Evolutionary conservation across 1,140 invertebrate genomes (phyloP).

Genomic region (Chlorops oryzae): DNA sequence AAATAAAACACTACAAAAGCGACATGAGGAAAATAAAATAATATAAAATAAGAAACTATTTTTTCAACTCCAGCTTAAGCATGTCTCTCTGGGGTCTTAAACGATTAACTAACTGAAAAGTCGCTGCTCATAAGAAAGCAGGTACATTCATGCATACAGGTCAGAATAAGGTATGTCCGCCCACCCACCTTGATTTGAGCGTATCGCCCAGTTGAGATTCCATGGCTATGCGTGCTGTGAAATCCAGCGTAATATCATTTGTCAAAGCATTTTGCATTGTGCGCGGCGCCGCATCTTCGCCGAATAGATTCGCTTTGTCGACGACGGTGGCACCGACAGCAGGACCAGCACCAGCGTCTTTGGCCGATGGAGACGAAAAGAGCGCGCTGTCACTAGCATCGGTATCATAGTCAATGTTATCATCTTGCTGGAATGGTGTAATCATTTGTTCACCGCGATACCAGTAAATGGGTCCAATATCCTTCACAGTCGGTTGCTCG

Average conservation of each 20-base stretch:
- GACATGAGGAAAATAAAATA: too few relatives aligned
- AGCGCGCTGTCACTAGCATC: too few relatives aligned
- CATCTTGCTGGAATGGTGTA: conserved; percentile 39
- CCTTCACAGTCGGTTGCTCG: conserved; percentile 70
- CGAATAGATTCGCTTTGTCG: too few relatives aligned
- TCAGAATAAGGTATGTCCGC: not conserved
- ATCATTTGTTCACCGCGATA: conserved; percentile 58
- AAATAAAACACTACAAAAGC: too few relatives aligned
- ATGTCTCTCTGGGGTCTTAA: too few relatives aligned
- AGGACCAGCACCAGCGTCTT: not conserved
- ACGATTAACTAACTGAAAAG: too few relatives aligned
- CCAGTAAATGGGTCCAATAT: conserved; percentile 76
- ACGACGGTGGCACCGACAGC: conserved; percentile 3
- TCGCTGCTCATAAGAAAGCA: too few relatives aligned
- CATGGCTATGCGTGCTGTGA: conserved; percentile 39
- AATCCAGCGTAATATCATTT: conserved; percentile 34
- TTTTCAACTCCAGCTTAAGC: too few relatives aligned
- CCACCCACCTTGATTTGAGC: conserved; percentile 35
- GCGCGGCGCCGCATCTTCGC: too few relatives aligned
- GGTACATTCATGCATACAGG: too few relatives aligned
- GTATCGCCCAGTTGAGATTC: conserved; percentile 42
- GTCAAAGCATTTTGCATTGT: conserved; percentile 18
- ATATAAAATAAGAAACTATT: too few relatives aligned
- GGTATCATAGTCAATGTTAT: conserved; percentile 28
- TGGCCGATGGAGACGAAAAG: too few relatives aligned